Percentiles rank a stretch among this genome's conserved stretches.
Conservation (phyloP, 2,797 vertebrate species). For the Gymnopithys bicolor region DNA sequence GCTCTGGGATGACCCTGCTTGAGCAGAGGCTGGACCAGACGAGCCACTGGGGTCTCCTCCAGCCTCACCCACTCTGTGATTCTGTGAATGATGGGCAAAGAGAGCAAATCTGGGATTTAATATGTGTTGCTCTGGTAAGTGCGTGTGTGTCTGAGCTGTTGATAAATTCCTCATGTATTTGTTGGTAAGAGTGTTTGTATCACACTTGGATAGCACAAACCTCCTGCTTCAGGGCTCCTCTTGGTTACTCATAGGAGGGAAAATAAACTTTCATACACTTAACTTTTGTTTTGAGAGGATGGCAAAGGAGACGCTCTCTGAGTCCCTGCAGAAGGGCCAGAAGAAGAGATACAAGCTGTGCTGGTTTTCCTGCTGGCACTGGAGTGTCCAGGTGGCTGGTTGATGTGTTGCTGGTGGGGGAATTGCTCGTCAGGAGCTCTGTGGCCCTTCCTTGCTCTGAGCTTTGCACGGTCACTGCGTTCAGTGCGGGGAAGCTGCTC, state of each 20-base stretch:
- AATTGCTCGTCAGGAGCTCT: background rate
- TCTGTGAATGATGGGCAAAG: background rate
- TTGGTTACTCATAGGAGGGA: background rate
- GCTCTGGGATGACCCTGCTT: background rate
- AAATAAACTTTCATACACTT: background rate
- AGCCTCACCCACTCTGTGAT: background rate
- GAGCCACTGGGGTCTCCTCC: background rate
- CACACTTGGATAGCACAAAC: background rate
- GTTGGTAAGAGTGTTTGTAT: background rate
- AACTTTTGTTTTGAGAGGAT: background rate
- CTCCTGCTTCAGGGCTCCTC: background rate
- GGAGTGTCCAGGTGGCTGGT: background rate
- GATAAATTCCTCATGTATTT: background rate
- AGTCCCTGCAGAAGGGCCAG: background rate
- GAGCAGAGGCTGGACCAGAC: background rate
- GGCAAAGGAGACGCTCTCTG: background rate
- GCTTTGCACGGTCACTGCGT: rapidly evolving
- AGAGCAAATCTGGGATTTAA: background rate
- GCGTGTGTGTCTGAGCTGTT: background rate
- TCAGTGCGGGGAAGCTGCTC: background rate
- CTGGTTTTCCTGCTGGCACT: background rate
- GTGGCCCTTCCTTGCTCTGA: rapidly evolving
- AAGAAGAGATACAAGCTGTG: background rate
- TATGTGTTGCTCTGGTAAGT: background rate
- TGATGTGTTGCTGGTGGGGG: background rate